A percentile compares a stretch with the other conserved stretches of the same genome.
These are phyloP conservation scores for Phocoena phocoena DNA, from an alignment of 2,113 vertebrate species.

Conservation along the genomic window DNA sequence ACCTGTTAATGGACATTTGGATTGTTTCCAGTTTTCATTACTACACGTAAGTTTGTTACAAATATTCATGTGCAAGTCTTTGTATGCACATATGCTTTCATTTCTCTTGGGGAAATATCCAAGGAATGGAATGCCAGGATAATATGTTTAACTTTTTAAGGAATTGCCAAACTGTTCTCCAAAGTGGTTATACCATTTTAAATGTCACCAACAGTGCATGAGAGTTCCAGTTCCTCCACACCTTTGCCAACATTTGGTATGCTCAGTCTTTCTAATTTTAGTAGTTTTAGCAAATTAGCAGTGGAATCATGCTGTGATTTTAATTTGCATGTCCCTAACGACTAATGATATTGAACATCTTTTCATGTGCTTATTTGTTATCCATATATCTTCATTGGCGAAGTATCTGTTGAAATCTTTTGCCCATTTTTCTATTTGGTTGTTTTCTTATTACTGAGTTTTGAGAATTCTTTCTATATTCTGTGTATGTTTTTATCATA, in stretches of 20 bases:
- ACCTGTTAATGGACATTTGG: background rate
- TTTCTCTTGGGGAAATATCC: slow-evolving; percentile 7
- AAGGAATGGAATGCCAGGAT: background rate
- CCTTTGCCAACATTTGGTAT: background rate
- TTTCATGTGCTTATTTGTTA: background rate
- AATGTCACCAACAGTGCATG: background rate
- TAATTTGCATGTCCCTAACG: background rate
- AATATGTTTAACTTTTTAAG: background rate
- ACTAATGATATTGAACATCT: background rate
- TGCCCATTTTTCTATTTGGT: background rate
- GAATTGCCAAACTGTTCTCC: background rate
- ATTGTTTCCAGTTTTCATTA: background rate
- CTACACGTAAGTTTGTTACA: background rate
- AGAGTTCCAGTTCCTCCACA: background rate
- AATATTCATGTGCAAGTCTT: background rate
- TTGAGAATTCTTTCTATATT: background rate
- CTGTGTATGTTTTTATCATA: background rate
- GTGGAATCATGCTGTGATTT: background rate
- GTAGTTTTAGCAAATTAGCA: background rate
- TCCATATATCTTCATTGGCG: background rate
- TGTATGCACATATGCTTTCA: background rate
- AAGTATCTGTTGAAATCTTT: background rate
- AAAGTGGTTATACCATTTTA: background rate
- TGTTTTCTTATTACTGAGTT: background rate
- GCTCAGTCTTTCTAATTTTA: background rate